phyloP scores from a whole-genome alignment of 2,113 vertebrate species.

The Zosterops lateralis region DNA sequence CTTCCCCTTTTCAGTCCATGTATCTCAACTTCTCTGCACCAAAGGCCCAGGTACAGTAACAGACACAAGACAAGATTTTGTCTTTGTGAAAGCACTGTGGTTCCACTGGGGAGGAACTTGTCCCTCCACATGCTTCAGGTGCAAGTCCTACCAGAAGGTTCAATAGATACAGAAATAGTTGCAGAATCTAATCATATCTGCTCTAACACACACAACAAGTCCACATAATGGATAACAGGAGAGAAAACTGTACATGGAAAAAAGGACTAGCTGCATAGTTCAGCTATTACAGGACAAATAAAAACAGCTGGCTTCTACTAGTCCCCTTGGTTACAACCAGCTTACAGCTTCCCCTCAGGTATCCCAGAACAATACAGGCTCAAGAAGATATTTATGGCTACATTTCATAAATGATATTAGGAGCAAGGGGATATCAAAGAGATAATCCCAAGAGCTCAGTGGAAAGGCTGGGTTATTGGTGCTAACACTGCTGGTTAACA shows the following conservation, averaged over 20 bases:
- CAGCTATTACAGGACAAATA: slow-evolving; percentile 20
- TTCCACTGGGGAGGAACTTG: background rate
- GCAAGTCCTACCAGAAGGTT: background rate
- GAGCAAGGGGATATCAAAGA: background rate
- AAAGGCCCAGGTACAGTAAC: background rate
- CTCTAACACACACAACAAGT: background rate
- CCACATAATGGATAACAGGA: slow-evolving; percentile 2
- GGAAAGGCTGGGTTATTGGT: background rate
- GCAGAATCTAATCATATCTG: background rate
- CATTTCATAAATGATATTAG: background rate
- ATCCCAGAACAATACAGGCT: background rate
- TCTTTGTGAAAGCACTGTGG: background rate
- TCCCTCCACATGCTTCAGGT: background rate
- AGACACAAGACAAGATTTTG: background rate
- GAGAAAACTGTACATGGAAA: background rate
- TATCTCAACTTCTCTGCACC: background rate
- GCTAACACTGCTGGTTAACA: background rate
- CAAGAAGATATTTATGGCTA: background rate
- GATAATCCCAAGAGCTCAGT: background rate
- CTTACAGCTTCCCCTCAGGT: background rate
- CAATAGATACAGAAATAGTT: background rate
- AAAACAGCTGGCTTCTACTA: slow-evolving; percentile 12
- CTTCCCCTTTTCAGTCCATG: fast-evolving
- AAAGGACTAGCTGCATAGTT: background rate
- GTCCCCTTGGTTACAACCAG: background rate